phyloP scores from a whole-genome alignment of 2,888 invertebrate genomes.

The Euclidia mi region DNA sequence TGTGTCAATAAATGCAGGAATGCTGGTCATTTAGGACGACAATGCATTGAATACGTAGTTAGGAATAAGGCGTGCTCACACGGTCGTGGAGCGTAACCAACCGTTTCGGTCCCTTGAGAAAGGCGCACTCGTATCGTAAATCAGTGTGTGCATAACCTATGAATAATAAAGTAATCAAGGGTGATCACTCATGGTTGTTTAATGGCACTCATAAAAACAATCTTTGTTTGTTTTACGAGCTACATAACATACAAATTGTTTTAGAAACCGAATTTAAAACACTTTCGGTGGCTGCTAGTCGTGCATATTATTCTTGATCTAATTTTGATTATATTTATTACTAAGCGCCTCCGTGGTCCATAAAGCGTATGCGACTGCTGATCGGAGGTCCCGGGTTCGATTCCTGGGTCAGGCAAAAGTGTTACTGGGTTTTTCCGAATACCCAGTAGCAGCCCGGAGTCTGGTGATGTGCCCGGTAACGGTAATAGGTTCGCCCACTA shows the following conservation, averaged over 20 bases:
- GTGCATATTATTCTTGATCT: too few relatives aligned
- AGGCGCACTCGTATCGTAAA: slow-evolving; percentile 13
- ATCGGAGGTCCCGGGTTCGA: too few relatives aligned
- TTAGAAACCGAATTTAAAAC: too few relatives aligned
- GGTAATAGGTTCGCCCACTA: too few relatives aligned
- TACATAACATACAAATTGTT: neutral
- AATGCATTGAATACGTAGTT: slow-evolving; percentile 18
- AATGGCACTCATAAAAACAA: neutral
- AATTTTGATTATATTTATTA: too few relatives aligned
- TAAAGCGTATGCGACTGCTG: too few relatives aligned
- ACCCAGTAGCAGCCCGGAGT: too few relatives aligned
- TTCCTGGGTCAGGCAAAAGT: too few relatives aligned
- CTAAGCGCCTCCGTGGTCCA: too few relatives aligned
- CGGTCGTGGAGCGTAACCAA: slow-evolving; percentile 44
- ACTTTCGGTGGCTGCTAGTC: too few relatives aligned
- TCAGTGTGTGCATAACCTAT: slow-evolving; percentile 12
- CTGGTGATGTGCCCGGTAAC: too few relatives aligned
- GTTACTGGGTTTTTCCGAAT: too few relatives aligned
- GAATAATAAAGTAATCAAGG: slow-evolving; percentile 12
- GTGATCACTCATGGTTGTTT: slow-evolving; percentile 5
- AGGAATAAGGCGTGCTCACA: slow-evolving; percentile 49
- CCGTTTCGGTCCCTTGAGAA: slow-evolving; percentile 52
- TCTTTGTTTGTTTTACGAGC: slow-evolving; percentile 1
- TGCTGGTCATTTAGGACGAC: slow-evolving; percentile 19
- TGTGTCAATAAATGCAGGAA: slow-evolving; percentile 1